phyloP scores from a whole-genome alignment of 2,113 vertebrate genomes.

The Stigmatopora argus region DNA sequence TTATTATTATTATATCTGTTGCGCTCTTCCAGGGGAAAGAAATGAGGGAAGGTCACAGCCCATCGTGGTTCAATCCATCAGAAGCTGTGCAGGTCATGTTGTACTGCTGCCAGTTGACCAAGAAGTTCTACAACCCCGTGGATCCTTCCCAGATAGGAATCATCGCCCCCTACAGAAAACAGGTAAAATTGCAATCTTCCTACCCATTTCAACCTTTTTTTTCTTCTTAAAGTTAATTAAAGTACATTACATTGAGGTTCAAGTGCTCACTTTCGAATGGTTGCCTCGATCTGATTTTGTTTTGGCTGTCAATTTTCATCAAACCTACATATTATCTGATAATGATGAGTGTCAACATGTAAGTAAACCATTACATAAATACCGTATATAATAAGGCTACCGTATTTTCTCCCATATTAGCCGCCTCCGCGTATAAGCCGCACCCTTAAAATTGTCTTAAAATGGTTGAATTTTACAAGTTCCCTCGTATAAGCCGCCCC shows the following conservation, averaged over 20 bases:
- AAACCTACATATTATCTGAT: neutral
- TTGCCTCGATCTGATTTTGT: neutral
- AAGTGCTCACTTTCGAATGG: neutral
- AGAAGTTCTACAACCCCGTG: slow-evolving; percentile 72
- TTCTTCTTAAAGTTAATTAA: neutral
- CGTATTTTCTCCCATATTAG: neutral
- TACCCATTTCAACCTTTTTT: neutral
- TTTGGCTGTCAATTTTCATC: neutral
- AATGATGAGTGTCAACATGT: neutral
- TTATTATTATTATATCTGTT: neutral
- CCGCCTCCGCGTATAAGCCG: no score
- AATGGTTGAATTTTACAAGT: no score
- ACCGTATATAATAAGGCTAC: neutral
- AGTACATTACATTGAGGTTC: neutral
- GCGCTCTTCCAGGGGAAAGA: slow-evolving; percentile 75
- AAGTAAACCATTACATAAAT: neutral
- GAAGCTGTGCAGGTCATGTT: slow-evolving; percentile 89
- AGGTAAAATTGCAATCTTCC: slow-evolving; percentile 65
- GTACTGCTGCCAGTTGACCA: slow-evolving; percentile 86
- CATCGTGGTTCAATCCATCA: slow-evolving; percentile 89
- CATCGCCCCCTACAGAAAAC: slow-evolving; percentile 88
- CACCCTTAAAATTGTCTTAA: no score
- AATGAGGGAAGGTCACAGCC: slow-evolving; percentile 81
- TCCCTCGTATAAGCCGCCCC: no score
- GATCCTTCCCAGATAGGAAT: slow-evolving; percentile 77